A percentile compares a stretch with the other conserved stretches of the same genome.
phyloP scores from a whole-genome alignment of 2,888 invertebrate genomes.

The Macropis europaea region DNA sequence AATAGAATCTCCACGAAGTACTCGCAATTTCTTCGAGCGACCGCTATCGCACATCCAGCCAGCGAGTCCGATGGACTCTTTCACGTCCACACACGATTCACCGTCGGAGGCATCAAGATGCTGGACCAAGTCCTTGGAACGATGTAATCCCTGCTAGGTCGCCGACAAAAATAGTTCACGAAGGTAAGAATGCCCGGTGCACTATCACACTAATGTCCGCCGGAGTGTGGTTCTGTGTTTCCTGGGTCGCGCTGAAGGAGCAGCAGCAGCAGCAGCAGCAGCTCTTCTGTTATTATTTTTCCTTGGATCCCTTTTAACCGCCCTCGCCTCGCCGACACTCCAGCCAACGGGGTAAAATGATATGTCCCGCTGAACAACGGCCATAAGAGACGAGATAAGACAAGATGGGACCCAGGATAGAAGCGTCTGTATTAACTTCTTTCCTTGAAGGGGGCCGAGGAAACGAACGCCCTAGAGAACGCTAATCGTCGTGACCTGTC shows the following conservation, averaged over 20 bases:
- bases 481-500: slow-evolving; percentile 54
- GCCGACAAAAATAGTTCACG: slow-evolving; percentile 13
- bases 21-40: slow-evolving; percentile 11
- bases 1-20: neutral
- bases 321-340: neutral
- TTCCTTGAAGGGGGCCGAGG: slow-evolving; percentile 17
- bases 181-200: slow-evolving; percentile 7
- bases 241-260: slow-evolving; percentile 11
- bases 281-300: slow-evolving; percentile 60
- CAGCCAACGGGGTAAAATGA: slow-evolving; percentile 56
- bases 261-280: too few relatives aligned
- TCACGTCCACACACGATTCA: neutral
- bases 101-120: slow-evolving; percentile 20
- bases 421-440: slow-evolving; percentile 51
- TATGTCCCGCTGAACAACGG: slow-evolving; percentile 54
- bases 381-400: slow-evolving; percentile 59
- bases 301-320: slow-evolving; percentile 38
- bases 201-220: slow-evolving; percentile 53
- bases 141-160: slow-evolving; percentile 27
- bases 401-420: slow-evolving; percentile 55
- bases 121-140: slow-evolving; percentile 15
- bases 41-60: slow-evolving; percentile 5
- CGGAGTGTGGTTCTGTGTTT: slow-evolving; percentile 54
- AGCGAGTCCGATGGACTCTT: neutral
- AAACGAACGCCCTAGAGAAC: slow-evolving; percentile 29